Evolutionary conservation across 2,888 invertebrate species (phyloP).

Genomic region (Stenoptilia bipunctidactyla): DNA sequence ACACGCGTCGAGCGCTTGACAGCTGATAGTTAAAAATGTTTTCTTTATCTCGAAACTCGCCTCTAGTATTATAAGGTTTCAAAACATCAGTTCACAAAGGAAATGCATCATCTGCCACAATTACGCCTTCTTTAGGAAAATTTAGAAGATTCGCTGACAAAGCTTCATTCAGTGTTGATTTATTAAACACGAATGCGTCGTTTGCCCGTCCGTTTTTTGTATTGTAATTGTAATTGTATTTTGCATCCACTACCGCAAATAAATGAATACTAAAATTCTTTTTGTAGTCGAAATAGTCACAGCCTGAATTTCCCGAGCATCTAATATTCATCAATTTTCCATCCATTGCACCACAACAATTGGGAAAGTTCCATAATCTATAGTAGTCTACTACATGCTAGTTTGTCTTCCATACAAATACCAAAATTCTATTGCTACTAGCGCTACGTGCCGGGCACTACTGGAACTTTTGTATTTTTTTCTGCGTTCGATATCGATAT

Average conservation of each 20-base stretch:
- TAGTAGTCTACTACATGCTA: slow-evolving; percentile 13
- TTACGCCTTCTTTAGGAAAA: slow-evolving; percentile 10
- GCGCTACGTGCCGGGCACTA: no score
- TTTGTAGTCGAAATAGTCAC: slow-evolving; percentile 14
- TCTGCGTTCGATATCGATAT: no score
- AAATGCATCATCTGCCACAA: slow-evolving; percentile 19
- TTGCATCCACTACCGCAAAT: slow-evolving; percentile 13
- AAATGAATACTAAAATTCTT: slow-evolving; percentile 13
- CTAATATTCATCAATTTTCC: slow-evolving; percentile 15
- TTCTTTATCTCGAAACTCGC: slow-evolving; percentile 10
- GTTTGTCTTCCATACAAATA: no score
- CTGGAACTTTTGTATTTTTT: no score
- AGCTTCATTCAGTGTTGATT: slow-evolving; percentile 13
- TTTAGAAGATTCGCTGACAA: slow-evolving; percentile 12
- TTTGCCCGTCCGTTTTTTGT: slow-evolving; percentile 14
- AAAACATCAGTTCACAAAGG: slow-evolving; percentile 7
- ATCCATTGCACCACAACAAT: slow-evolving; percentile 15
- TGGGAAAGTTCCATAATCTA: slow-evolving; percentile 14
- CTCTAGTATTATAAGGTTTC: slow-evolving; percentile 11
- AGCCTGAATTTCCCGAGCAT: slow-evolving; percentile 10
- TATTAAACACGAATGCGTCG: slow-evolving; percentile 11
- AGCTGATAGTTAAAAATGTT: slow-evolving; percentile 19
- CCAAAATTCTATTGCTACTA: no score
- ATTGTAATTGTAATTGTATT: slow-evolving; percentile 13
- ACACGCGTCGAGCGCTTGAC: slow-evolving; percentile 15